Base-by-base conservation (phyloP, 2,113 vertebrate species). In the Caretta caretta region DNA sequence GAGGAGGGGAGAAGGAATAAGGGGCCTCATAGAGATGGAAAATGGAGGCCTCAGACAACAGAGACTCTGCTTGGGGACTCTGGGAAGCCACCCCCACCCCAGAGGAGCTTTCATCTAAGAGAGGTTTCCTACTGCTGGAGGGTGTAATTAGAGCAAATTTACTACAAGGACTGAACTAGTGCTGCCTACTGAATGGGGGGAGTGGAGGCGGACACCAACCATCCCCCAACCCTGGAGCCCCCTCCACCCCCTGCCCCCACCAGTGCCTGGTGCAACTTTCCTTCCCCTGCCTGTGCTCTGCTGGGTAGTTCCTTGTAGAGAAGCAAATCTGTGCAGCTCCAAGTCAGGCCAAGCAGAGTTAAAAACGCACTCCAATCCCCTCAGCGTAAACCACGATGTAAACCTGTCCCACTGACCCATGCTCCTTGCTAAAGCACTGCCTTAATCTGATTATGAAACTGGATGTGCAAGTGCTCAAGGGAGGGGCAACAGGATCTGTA, bases 121-220 rank as follows among this genome's bases (percentile, higher is more conserved):
- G 98, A 98, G 97, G 98, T 98, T 98, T 98, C 98, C 98, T 98
- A 98, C 96, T 90, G 97, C 98, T 98, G 97, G 98, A 98, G 98
- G 98, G 97, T 98, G 97, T 98, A 98, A 98, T 98, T 98, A 98
- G 98, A 98, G 97, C 98, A 97, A 98, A 98, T 96, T 96, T 97
- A 98, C 98, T 97, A 98, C 98, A 98, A 97, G 93, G 98, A 94
- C 97, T 97, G 97, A 95, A 96, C 97, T 83, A 94, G 92, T 57
- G 97, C 97, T 97, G 98, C 97, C 97, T 97, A 98, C 96, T 95
- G 94, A 92, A 88, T 94, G 88, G 97, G 98, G 62, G 98, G 97
- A 97, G 93, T 97, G 97, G 97, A 80, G 1, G 88, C 46, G 31
- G 82, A 1, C 72, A 59, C 89, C 29, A 65, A 91, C 96, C 94